Evolutionary conservation across 2,888 invertebrate genomes (phyloP).

Genomic region (Punctoribates punctum): DNA sequence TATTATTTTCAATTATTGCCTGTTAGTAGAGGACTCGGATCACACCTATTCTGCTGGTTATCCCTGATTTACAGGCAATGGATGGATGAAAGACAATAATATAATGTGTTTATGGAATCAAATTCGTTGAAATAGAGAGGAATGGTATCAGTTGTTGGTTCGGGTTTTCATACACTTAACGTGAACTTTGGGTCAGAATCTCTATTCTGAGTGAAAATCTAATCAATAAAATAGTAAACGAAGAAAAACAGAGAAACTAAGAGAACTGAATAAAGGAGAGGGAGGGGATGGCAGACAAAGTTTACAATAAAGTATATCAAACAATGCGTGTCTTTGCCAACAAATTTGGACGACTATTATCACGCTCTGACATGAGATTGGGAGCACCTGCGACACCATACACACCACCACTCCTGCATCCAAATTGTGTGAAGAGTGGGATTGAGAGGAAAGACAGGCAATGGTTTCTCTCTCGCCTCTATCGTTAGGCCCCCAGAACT

Average conservation of each 20-base stretch:
- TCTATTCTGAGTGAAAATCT: background rate
- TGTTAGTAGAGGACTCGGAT: too few species aligned
- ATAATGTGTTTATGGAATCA: too few species aligned
- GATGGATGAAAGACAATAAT: background rate
- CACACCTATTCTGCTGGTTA: too few species aligned
- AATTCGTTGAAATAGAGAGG: too few species aligned
- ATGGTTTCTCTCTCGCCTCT: background rate
- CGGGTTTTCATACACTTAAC: too few species aligned
- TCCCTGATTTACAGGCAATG: too few species aligned
- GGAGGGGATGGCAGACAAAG: background rate
- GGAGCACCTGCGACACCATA: conserved; percentile 26
- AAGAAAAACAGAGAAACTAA: background rate
- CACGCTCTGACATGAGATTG: conserved; percentile 29
- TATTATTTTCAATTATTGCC: too few species aligned
- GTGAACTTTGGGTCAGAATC: background rate
- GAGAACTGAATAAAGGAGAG: background rate
- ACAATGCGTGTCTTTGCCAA: conserved; percentile 34
- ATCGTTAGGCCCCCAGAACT: too few species aligned
- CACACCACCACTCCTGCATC: background rate
- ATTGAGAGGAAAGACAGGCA: background rate
- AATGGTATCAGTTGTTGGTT: too few species aligned
- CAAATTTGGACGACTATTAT: conserved; percentile 36
- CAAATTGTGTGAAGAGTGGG: background rate
- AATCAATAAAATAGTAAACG: conserved; percentile 1
- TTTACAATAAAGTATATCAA: conserved; percentile 25